Percentiles rank a stretch among this genome's conserved stretches.
phyloP scores from a whole-genome alignment of 2,797 vertebrate genomes.

The Epinephelus awoara region DNA sequence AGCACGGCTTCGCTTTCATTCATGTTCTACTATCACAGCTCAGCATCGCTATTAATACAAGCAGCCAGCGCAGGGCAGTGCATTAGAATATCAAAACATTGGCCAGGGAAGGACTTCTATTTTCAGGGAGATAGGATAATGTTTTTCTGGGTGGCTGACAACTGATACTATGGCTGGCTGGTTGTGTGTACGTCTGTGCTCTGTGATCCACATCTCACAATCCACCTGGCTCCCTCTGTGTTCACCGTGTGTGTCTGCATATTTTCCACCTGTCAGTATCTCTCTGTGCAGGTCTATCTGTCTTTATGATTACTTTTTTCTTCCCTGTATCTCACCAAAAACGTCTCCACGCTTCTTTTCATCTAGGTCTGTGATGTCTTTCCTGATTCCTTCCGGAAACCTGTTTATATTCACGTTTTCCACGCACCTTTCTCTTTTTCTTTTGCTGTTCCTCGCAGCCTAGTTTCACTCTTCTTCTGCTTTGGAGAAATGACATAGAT shows the following conservation, averaged over 20 bases:
- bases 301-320: constrained; percentile 36
- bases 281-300: constrained; percentile 21
- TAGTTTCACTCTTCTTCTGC: constrained; percentile 36
- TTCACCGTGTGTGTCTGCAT: constrained; percentile 47
- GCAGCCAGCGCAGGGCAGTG: constrained; percentile 60
- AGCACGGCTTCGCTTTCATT: constrained; percentile 75
- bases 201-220: constrained; percentile 28
- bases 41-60: constrained; percentile 79
- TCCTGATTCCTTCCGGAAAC: constrained; percentile 29
- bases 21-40: constrained; percentile 79
- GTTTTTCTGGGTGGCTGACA: constrained; percentile 66
- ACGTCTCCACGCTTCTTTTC: constrained; percentile 22
- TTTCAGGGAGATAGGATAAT: constrained; percentile 67
- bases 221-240: constrained; percentile 25
- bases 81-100: constrained; percentile 80
- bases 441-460: constrained; percentile 13
- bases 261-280: constrained; percentile 45
- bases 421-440: constrained; percentile 6
- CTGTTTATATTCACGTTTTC: constrained; percentile 27
- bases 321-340: constrained; percentile 2
- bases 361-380: constrained; percentile 31
- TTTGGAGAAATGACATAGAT: constrained; percentile 33
- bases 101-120: constrained; percentile 65
- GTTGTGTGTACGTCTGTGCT: constrained; percentile 28
- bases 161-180: constrained; percentile 54